These are phyloP conservation scores for Drosophila hamatofila DNA, from an alignment of 2,888 invertebrate species.

Conservation along the genomic window DNA sequence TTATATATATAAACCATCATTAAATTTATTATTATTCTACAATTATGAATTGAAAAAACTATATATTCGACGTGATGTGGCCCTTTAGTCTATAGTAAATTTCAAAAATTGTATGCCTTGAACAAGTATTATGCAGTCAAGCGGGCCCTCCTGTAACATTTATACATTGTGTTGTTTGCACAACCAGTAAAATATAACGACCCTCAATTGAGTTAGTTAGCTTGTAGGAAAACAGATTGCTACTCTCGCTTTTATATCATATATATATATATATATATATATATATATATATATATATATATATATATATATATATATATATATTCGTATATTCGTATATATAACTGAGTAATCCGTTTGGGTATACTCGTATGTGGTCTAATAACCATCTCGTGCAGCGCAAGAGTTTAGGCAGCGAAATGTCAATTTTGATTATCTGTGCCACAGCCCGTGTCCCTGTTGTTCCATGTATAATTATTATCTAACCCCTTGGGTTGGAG, in stretches of 20 bases:
- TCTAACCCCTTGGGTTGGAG: slow-evolving; percentile 43
- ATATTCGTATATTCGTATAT: background rate
- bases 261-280: too few species aligned
- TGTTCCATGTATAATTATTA: slow-evolving; percentile 56
- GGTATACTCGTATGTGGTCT: slow-evolving; percentile 3
- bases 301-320: background rate
- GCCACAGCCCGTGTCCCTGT: slow-evolving; percentile 11
- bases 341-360: background rate
- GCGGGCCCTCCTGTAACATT: background rate
- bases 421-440: slow-evolving; percentile 71
- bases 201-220: slow-evolving; percentile 24
- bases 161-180: slow-evolving; percentile 27
- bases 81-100: too few species aligned
- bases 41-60: too few species aligned
- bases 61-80: too few species aligned
- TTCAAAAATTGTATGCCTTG: background rate
- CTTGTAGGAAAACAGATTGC: background rate
- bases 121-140: background rate
- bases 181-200: slow-evolving; percentile 48
- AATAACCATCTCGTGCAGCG: slow-evolving; percentile 48
- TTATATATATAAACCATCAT: too few species aligned
- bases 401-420: slow-evolving; percentile 61
- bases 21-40: too few species aligned
- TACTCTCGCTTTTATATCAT: slow-evolving; percentile 50
- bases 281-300: too few species aligned